Evolutionary conservation across 1,140 invertebrate genomes (phyloP), one percentile per base, ranked within the genome.

Genomic region (Rhopalosiphum maidis): DNA sequence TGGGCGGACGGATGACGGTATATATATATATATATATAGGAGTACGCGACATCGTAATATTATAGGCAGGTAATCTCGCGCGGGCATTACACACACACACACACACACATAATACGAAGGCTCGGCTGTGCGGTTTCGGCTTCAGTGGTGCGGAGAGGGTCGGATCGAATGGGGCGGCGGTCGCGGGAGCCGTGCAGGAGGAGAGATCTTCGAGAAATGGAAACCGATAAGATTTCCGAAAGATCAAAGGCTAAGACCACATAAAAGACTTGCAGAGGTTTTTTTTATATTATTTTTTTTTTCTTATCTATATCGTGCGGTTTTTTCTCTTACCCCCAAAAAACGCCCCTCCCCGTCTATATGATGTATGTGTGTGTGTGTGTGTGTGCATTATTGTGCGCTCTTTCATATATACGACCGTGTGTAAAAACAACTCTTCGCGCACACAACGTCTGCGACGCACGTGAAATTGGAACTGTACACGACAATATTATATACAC

Each of bases 191-290:
- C n/a, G 48, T 18, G 25, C 55, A 18, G 30, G 60, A n/a, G 22
- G 46, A 54, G 48, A 93, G 91, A 93, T 93, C 82, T 54, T 93
- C 77, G 77, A 86, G 91, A 93, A 85, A 86, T 93, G 48, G 82
- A 93, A 93, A 93, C 91, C 91, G 91, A 93, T 93, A 86, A 93
- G 91, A 54, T 93, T 85, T 83, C 77, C 91, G 46, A 86, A 43
- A 54, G 91, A 93, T 93, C 91, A 93, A 93, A 93, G 91, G 82
- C 91, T 93, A 35, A 55, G 85, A 86, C 91, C 91, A 55, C 91
- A 93, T 92, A 92, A 92, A 92, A 92, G 91, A 92, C 46, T 82
- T 30, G 15, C 11, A 35, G 46, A 83, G 89, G 41, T 46, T 92
- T 83, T 54, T 54, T 54, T 90, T 9, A 6, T 46, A 9, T 46